These are phyloP conservation scores for Dioctria rufipes DNA, from an alignment of 2,888 invertebrate genomes.

Conservation along the genomic window DNA sequence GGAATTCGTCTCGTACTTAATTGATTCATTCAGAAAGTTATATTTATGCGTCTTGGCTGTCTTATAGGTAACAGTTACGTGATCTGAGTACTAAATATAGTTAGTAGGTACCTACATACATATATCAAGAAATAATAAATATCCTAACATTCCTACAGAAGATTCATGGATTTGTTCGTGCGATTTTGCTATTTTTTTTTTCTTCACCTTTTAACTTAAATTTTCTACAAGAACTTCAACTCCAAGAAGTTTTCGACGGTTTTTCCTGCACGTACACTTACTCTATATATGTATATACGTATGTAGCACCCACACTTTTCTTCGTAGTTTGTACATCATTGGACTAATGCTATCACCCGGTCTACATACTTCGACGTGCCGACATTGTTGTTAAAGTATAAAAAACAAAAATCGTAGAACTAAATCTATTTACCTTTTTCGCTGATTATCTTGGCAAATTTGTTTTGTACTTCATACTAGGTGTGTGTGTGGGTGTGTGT, in stretches of 20 bases:
- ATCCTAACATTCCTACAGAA: constrained; percentile 19
- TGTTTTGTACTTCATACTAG: constrained; percentile 59
- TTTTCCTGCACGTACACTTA: neutral
- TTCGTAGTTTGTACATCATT: too few relatives aligned
- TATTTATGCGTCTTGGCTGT: neutral
- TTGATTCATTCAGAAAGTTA: constrained; percentile 20
- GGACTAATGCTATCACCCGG: too few relatives aligned
- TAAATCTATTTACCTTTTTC: constrained; percentile 59
- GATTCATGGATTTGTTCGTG: neutral
- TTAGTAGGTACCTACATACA: too few relatives aligned
- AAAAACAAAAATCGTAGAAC: neutral
- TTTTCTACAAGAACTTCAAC: neutral
- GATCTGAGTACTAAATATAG: constrained; percentile 12
- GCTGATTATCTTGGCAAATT: constrained; percentile 67
- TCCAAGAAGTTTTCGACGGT: neutral
- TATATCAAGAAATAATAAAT: neutral
- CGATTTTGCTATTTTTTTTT: neutral
- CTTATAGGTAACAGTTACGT: constrained; percentile 30
- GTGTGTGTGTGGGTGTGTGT: neutral
- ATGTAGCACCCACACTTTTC: too few relatives aligned
- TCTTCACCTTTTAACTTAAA: neutral
- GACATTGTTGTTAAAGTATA: too few relatives aligned
- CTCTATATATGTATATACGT: too few relatives aligned
- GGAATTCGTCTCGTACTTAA: constrained; percentile 19
- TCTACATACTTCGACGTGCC: too few relatives aligned